These are phyloP conservation scores for Erpetoichthys calabaricus DNA, from an alignment of 2,797 vertebrate species.

Conservation along the genomic window DNA sequence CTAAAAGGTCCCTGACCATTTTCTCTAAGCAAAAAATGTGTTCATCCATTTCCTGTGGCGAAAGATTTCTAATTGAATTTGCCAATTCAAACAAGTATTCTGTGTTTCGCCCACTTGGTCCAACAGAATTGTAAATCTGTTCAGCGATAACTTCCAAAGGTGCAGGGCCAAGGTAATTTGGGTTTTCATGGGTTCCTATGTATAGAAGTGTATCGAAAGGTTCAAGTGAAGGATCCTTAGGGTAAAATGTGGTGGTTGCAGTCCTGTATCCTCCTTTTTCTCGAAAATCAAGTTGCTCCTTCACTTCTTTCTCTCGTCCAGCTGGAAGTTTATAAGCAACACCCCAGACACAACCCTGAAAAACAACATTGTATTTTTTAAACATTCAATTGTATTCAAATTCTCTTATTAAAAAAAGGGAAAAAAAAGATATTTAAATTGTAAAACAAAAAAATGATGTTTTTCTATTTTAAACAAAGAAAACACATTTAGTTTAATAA, in stretches of 20 bases:
- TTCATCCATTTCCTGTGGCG: constrained; percentile 77
- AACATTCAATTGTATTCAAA: too few species aligned
- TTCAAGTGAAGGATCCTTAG: constrained; percentile 49
- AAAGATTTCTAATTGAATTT: constrained; percentile 65
- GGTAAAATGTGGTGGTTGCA: constrained; percentile 67
- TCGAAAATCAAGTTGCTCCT: constrained; percentile 80
- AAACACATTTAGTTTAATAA: too few species aligned
- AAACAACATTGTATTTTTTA: constrained; percentile 19
- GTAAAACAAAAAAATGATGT: constrained; percentile 4
- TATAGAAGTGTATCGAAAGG: constrained; percentile 70
- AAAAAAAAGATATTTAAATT: not conserved
- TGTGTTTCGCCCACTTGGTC: constrained; percentile 80
- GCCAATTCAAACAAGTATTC: constrained; percentile 93
- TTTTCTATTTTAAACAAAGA: too few species aligned
- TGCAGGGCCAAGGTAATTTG: constrained; percentile 88
- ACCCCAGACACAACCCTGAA: constrained; percentile 86
- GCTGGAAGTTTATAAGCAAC: constrained; percentile 82
- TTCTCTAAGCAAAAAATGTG: constrained; percentile 86
- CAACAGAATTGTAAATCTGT: constrained; percentile 72
- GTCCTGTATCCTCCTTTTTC: constrained; percentile 91
- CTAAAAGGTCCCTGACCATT: constrained; percentile 62
- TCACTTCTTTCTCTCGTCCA: constrained; percentile 81
- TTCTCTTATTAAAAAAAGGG: constrained; percentile 10
- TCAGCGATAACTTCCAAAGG: constrained; percentile 84
- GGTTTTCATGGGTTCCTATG: constrained; percentile 81